Percentiles rank a stretch among this genome's conserved stretches.
phyloP scores from a whole-genome alignment of 2,797 vertebrate genomes.

The Crossoptilon crossoptilon region DNA sequence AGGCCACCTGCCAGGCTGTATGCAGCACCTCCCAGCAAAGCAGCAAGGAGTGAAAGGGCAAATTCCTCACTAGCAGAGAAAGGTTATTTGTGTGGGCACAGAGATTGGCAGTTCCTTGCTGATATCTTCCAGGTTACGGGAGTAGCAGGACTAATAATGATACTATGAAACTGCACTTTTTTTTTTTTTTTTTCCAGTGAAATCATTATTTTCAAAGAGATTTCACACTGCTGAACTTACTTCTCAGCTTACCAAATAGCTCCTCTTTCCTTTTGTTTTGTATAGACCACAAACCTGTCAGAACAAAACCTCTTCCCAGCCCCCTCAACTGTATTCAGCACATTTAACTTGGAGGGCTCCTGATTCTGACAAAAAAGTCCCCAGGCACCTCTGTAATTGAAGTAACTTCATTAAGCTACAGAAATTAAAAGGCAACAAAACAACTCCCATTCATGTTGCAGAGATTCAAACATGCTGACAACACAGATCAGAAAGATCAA shows the following conservation, averaged over 20 bases:
- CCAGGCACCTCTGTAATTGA: not conserved
- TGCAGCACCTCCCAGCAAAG: not conserved
- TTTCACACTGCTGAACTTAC: not conserved
- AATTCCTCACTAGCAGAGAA: fast-evolving
- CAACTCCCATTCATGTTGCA: not conserved
- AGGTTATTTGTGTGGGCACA: fast-evolving
- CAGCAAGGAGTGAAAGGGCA: not conserved
- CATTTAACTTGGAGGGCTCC: not conserved
- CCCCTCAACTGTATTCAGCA: not conserved
- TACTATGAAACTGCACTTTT: not conserved
- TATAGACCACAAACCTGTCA: not conserved
- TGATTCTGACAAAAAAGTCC: not conserved
- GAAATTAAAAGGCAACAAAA: slow-evolving; percentile 8
- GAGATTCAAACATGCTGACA: not conserved
- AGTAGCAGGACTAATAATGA: not conserved
- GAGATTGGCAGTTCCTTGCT: not conserved
- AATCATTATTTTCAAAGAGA: not conserved
- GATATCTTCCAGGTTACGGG: not conserved
- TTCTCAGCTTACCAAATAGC: not conserved
- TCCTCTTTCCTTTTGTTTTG: not conserved
- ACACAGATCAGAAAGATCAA: not conserved
- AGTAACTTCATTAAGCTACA: not conserved
- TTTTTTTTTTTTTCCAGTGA: too few relatives aligned
- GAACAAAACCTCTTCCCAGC: not conserved
- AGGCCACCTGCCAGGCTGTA: not conserved